Evolutionary conservation across 2,797 vertebrate species (phyloP), one percentile per base, ranked within the genome.

Genomic region (Betta splendens): DNA sequence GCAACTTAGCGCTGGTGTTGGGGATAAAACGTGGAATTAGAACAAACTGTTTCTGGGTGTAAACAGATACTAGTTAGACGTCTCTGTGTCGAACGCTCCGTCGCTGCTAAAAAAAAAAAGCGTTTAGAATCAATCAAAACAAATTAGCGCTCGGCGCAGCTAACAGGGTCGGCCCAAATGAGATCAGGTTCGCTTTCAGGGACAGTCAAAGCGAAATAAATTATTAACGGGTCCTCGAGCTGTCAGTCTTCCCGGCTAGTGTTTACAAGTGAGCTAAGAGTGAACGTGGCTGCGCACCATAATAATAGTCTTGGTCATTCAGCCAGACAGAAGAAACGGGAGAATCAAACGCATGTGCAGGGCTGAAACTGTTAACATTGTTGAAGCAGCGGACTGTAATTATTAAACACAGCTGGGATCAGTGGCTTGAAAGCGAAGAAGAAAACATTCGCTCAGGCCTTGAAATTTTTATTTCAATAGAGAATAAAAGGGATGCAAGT

Each of bases 41-140:
- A 33, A 28, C 20, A 23, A 15, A 17, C 28, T 13, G 46, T 55
- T 38, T 31, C 16, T 22, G 22, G 10, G 5, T 5, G 5, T 12
- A 63, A 71, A 69, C 50, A 75, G 62, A 81, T 55, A 37, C n/a
- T 29, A 29, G 9, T 3, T 29, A 11, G 37, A 59, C 61, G 17
- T 62, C 50, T 72, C 48, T 58, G 44, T 25, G 57, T 57, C 31
- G 31, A 61, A 69, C 58, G 49, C 61, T 68, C 62, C 38, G 58
- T 65, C 71, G 69, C 56, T 12, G 31, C 68, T 76, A 75, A 80
- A 59, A 11, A 68, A 75, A 80, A 59, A 11, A 68, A 76, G 66
- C 78, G 75, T 80, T 88, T 77, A 87, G 78, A 72, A 86, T 84
- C 79, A 87, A 81, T 91, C 86, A 82, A 76, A 89, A 81, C 79